Percentiles rank a stretch among this genome's conserved stretches.
These are phyloP conservation scores for Pollenia angustigena DNA, from an alignment of 2,888 invertebrate genomes.

Conservation along the genomic window DNA sequence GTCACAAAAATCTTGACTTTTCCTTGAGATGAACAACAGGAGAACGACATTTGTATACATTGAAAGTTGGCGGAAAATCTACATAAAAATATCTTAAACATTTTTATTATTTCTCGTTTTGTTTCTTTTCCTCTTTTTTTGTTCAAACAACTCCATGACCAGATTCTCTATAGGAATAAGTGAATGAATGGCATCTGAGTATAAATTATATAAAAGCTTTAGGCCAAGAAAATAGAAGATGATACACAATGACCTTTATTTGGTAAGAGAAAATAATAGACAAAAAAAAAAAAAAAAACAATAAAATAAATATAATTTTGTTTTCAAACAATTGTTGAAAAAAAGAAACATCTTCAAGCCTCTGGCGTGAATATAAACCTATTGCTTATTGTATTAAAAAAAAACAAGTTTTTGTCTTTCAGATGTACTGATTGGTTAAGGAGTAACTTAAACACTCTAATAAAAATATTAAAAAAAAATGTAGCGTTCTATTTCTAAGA, in stretches of 20 bases:
- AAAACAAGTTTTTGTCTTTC: not conserved
- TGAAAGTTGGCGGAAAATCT: conserved; percentile 47
- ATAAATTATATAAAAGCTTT: conserved; percentile 47
- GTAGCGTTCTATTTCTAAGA: too few species aligned
- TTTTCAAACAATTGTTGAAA: conserved; percentile 46
- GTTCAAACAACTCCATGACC: conserved; percentile 22
- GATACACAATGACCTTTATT: conserved; percentile 52
- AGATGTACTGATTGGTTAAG: too few species aligned
- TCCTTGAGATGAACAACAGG: conserved; percentile 26
- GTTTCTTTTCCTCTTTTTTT: not conserved
- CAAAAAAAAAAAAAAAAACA: conserved; percentile 20
- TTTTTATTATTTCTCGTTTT: conserved; percentile 16
- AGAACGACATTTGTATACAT: conserved; percentile 51
- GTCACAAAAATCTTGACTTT: conserved; percentile 64
- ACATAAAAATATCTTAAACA: conserved; percentile 43
- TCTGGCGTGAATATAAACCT: conserved; percentile 37
- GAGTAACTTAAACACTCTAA: too few species aligned
- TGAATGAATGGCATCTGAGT: conserved; percentile 15
- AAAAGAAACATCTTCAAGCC: conserved; percentile 44
- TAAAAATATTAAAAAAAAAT: too few species aligned
- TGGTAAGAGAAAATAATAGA: not conserved
- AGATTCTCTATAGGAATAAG: not conserved
- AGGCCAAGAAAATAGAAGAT: conserved; percentile 51
- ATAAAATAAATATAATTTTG: conserved; percentile 40
- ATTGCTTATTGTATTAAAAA: conserved; percentile 61